phyloP scores from a whole-genome alignment of 2,113 vertebrate genomes.

The Octodon degus region DNA sequence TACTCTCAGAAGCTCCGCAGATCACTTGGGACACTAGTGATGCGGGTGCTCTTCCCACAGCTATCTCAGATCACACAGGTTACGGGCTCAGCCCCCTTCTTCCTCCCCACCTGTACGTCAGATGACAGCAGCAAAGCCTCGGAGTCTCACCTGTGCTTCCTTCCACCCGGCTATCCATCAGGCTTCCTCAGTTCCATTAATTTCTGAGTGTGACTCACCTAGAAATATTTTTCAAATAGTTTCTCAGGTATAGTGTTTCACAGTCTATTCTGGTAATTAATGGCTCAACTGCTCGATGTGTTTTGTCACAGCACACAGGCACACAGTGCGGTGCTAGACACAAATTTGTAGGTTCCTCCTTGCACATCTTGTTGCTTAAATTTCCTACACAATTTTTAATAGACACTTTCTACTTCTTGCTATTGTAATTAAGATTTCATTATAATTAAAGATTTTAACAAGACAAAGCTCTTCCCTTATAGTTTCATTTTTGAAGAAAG shows the following conservation, averaged over 20 bases:
- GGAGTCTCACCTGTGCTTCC: not conserved
- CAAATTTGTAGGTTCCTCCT: slow-evolving; percentile 77
- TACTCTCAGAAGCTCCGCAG: not conserved
- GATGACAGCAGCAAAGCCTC: not conserved
- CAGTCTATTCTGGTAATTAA: slow-evolving; percentile 34
- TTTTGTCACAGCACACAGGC: slow-evolving; percentile 60
- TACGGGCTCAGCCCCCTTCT: not conserved
- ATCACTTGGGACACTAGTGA: not conserved
- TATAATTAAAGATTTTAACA: slow-evolving; percentile 65
- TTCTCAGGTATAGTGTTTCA: slow-evolving; percentile 21
- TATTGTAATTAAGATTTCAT: slow-evolving; percentile 69
- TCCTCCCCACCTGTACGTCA: not conserved
- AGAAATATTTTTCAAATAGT: slow-evolving; percentile 31
- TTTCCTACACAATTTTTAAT: slow-evolving; percentile 69
- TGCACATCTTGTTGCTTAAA: slow-evolving; percentile 58
- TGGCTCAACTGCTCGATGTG: not conserved
- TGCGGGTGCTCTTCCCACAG: not conserved
- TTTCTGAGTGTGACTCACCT: not conserved
- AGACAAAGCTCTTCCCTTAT: slow-evolving; percentile 53
- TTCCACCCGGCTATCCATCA: not conserved
- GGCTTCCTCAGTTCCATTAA: not conserved
- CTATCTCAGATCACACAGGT: not conserved
- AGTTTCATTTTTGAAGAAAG: slow-evolving; percentile 62
- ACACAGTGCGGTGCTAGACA: slow-evolving; percentile 63
- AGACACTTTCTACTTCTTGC: slow-evolving; percentile 70